A percentile compares a stretch with the other conserved stretches of the same genome.
These are phyloP conservation scores for Microcebus ravelobensis DNA, from an alignment of 2,113 vertebrate species.

Conservation along the genomic window DNA sequence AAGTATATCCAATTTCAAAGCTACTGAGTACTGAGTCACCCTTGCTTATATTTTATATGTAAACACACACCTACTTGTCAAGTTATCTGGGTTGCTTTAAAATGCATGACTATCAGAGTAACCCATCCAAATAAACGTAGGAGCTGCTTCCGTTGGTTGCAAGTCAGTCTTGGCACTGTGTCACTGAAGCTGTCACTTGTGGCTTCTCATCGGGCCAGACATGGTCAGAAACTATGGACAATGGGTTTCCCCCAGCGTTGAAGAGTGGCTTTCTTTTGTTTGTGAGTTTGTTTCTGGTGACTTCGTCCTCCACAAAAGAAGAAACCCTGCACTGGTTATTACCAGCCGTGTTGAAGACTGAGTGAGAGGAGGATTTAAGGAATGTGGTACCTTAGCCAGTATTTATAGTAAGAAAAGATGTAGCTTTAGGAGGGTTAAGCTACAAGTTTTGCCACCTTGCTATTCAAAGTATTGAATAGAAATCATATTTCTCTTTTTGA, in stretches of 20 bases:
- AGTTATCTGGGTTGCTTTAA: constrained; percentile 19
- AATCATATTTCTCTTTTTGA: constrained; percentile 69
- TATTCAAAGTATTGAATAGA: constrained; percentile 56
- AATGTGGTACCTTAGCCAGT: neutral
- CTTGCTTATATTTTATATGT: neutral
- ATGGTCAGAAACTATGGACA: neutral
- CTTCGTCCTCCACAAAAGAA: neutral
- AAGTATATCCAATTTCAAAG: constrained; percentile 4
- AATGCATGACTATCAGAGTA: neutral
- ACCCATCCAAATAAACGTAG: neutral
- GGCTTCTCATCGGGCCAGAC: neutral
- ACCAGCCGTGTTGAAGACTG: neutral
- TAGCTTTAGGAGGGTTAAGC: constrained; percentile 35
- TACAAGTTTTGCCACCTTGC: neutral
- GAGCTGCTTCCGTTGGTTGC: neutral
- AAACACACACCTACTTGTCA: neutral
- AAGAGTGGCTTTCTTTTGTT: neutral
- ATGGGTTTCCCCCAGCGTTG: neutral
- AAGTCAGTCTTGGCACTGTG: neutral
- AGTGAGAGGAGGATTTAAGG: neutral
- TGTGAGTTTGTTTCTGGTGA: neutral
- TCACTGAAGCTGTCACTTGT: neutral
- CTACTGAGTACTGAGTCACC: neutral
- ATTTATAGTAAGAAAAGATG: neutral
- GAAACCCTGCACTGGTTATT: neutral